Evolutionary conservation across 2,888 invertebrate genomes (phyloP).

Genomic region (Drosophila engyochracea): DNA sequence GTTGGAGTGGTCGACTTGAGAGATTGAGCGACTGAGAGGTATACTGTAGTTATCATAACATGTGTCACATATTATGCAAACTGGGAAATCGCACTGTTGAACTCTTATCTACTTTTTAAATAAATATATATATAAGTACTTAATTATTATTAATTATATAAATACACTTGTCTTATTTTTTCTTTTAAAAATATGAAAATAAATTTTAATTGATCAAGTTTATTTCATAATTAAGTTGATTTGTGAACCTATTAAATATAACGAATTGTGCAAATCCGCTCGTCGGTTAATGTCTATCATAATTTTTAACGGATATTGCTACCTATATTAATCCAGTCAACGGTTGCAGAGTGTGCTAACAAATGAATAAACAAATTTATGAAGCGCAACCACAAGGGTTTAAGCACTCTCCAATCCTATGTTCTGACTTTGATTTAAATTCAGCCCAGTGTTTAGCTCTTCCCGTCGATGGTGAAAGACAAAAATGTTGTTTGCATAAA

Average conservation of each 20-base stretch:
- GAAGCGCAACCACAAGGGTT: constrained; percentile 61
- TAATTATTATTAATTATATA: too few species aligned
- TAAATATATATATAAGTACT: too few species aligned
- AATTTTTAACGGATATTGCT: background rate
- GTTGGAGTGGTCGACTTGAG: background rate
- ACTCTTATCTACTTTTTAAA: background rate
- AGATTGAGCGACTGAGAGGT: background rate
- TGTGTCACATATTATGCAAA: background rate
- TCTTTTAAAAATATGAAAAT: too few species aligned
- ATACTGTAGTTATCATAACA: background rate
- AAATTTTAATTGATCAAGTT: background rate
- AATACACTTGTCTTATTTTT: too few species aligned
- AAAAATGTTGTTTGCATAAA: constrained; percentile 53
- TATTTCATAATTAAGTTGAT: background rate
- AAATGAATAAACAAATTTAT: constrained; percentile 72
- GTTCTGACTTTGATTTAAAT: constrained; percentile 54
- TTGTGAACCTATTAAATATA: background rate
- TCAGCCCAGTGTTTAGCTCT: constrained; percentile 33
- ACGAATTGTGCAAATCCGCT: background rate
- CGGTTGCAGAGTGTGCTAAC: constrained; percentile 12
- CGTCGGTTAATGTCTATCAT: background rate
- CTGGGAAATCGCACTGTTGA: background rate
- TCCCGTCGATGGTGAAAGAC: constrained; percentile 22
- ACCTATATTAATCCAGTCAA: too few species aligned
- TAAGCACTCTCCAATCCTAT: constrained; percentile 43